Percentiles rank a stretch among this genome's conserved stretches.
Conservation (phyloP, 2,797 vertebrate species). For the Fratercula arctica region DNA sequence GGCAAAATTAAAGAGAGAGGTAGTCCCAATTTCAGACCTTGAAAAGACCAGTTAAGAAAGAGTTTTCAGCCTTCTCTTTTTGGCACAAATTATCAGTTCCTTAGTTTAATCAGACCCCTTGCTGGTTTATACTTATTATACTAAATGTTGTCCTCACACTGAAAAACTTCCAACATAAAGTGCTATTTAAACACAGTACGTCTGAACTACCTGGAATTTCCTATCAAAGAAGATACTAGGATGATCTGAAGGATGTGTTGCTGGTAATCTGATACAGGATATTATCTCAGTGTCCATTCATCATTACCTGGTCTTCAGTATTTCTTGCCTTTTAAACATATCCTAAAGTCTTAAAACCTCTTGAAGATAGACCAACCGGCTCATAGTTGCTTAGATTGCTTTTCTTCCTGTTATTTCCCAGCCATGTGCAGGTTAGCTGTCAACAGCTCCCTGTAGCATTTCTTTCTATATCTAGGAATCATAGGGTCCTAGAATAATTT, state of each 20-base stretch:
- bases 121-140: background rate
- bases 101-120: background rate
- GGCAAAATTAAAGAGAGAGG: background rate
- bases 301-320: background rate
- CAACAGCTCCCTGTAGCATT: background rate
- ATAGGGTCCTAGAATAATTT: background rate
- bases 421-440: background rate
- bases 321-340: background rate
- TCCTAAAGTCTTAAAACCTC: background rate
- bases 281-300: background rate
- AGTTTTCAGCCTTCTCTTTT: slow-evolving; percentile 17
- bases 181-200: background rate
- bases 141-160: background rate
- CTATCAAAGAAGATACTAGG: background rate
- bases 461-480: background rate
- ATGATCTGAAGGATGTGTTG: background rate
- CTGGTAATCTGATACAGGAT: background rate
- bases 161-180: background rate
- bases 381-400: background rate
- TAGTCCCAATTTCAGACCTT: background rate
- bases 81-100: background rate
- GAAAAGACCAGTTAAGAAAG: background rate
- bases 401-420: background rate
- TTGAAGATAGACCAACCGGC: background rate
- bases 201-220: background rate